Evolutionary conservation across 2,888 invertebrate species (phyloP), one percentile per base, ranked within the genome.

Genomic region (Cheilosia grossa): DNA sequence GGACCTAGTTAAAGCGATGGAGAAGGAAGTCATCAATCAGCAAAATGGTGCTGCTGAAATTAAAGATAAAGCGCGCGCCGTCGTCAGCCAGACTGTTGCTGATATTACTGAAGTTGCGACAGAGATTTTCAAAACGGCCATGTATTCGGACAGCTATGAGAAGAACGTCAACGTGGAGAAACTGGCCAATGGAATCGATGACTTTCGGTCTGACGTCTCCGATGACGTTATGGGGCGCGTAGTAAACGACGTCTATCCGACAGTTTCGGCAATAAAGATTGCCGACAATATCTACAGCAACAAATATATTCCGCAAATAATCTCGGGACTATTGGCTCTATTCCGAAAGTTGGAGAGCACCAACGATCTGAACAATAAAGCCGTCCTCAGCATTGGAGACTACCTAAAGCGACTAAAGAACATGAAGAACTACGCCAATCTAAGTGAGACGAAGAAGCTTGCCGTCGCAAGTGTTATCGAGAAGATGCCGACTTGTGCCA

Each of bases 301-400:
- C 2, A 56, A 74, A 2, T 56, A 5, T 9, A 56, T 47, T 9
- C 37, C 54, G 6, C 74, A 64, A 49, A 74, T 37, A n/a, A 19
- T 19, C 6, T 13, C 47, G 15, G 74, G 56, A n/a, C 9, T 74
- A 21, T 19, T 47, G 19, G 49, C 56, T 3, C 24, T 74, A 27
- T 74, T 64, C 33, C 6, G 15, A 1, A 56, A 47, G 27, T 13
- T 74, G 6, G 47, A 56, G 24, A 40, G 17, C 0, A 4, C 17
- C 2, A 49, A 64, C 2, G 51, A 56, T 37, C 27, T 74, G 4
- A 17, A 74, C 27, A 64, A 74, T 9, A n/a, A 64, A 2, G 74
- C 56, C 5, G 54, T 74, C n/a, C 19, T 73, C 2, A 6, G 19
- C 4, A 44, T 73, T 13, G 63, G 17, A 0, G n/a, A n/a, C 10